These are phyloP conservation scores for Hemaris fuciformis DNA, from an alignment of 2,888 invertebrate genomes.

Conservation along the genomic window DNA sequence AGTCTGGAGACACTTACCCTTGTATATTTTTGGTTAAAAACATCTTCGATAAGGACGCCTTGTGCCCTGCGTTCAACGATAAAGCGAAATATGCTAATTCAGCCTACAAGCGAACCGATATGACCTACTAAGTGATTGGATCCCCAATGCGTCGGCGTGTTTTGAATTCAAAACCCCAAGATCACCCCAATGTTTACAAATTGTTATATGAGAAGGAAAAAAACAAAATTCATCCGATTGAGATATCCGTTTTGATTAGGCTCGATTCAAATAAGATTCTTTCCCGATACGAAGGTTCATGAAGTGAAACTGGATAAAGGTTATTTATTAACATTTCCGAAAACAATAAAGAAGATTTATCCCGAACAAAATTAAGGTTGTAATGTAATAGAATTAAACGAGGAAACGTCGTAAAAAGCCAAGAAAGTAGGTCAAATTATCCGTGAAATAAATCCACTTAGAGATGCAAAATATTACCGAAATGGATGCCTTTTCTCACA, in stretches of 20 bases:
- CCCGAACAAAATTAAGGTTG: constrained; percentile 38
- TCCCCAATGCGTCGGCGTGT: constrained; percentile 67
- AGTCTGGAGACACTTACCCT: constrained; percentile 51
- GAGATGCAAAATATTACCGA: constrained; percentile 71
- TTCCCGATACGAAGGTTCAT: constrained; percentile 26
- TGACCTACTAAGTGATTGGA: constrained; percentile 80
- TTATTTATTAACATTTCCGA: constrained; percentile 29
- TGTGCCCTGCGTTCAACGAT: constrained; percentile 68
- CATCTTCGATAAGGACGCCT: constrained; percentile 70
- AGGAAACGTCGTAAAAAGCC: constrained; percentile 42
- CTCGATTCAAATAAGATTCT: constrained; percentile 47
- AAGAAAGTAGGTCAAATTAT: constrained; percentile 63
- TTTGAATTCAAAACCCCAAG: constrained; percentile 69
- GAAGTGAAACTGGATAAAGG: constrained; percentile 24
- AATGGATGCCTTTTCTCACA: constrained; percentile 74
- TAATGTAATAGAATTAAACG: constrained; percentile 37
- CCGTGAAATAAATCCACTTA: constrained; percentile 65
- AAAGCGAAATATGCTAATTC: constrained; percentile 80
- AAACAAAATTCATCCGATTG: constrained; percentile 51
- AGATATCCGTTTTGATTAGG: constrained; percentile 56
- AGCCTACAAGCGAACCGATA: constrained; percentile 63
- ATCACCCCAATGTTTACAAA: constrained; percentile 74
- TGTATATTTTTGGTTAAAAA: constrained; percentile 70
- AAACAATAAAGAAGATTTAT: constrained; percentile 36
- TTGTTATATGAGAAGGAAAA: constrained; percentile 54